Evolutionary conservation across 2,888 invertebrate species (phyloP).

Genomic region (Mimas tiliae): DNA sequence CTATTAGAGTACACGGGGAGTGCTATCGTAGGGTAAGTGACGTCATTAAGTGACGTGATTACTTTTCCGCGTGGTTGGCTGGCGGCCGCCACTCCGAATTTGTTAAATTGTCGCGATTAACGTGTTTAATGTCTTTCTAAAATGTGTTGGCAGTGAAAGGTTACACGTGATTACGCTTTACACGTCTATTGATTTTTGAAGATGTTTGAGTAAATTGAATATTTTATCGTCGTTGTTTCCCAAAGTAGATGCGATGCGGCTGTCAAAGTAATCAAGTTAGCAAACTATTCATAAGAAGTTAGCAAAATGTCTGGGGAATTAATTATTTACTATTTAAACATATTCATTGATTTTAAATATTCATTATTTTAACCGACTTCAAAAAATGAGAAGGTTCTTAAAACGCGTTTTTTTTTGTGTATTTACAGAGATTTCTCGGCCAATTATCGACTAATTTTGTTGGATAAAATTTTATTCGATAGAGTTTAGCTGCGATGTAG

Average conservation of each 20-base stretch:
- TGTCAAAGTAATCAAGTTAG: too few species aligned
- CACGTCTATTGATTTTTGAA: slow-evolving; percentile 15
- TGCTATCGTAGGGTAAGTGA: slow-evolving; percentile 68
- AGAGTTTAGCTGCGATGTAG: too few species aligned
- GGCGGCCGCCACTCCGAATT: slow-evolving; percentile 66
- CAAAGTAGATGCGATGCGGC: too few species aligned
- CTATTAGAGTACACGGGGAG: slow-evolving; percentile 65
- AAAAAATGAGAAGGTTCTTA: too few species aligned
- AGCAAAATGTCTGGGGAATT: too few species aligned
- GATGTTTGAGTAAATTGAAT: neutral
- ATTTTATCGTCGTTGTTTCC: neutral
- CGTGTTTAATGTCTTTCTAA: slow-evolving; percentile 78
- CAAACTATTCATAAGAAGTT: too few species aligned
- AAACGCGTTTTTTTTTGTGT: too few species aligned
- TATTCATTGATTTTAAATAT: too few species aligned
- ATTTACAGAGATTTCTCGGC: too few species aligned
- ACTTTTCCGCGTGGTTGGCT: slow-evolving; percentile 82
- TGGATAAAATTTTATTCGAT: too few species aligned
- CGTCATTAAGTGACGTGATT: slow-evolving; percentile 82
- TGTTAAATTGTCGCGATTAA: slow-evolving; percentile 80
- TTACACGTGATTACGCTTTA: slow-evolving; percentile 44
- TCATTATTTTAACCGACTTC: neutral
- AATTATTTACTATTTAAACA: too few species aligned
- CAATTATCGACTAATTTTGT: too few species aligned
- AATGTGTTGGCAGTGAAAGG: slow-evolving; percentile 56